Evolutionary conservation across 2,797 vertebrate species (phyloP), one percentile per base, ranked within the genome.

Genomic region (Crossoptilon crossoptilon): DNA sequence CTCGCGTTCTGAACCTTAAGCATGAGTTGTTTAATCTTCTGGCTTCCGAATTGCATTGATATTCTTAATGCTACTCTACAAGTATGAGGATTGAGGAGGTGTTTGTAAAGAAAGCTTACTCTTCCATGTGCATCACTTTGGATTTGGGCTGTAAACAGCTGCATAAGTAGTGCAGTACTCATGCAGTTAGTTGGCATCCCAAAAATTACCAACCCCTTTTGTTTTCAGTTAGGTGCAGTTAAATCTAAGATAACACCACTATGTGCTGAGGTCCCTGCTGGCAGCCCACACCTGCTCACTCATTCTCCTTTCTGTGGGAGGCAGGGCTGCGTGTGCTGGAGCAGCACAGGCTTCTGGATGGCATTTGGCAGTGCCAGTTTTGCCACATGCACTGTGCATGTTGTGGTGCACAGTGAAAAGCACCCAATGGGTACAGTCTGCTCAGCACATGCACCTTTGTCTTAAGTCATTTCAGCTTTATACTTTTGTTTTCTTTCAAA

Each of bases 401-500:
- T 9, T 51, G 15, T 13, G 6, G 21, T 17, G 24, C 10, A 39
- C 53, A 23, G 43, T 18, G 21, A 48, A 48, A 48, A 48, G 46
- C 46, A 48, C 21, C 46, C 46, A 23, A 12, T 48, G 46, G 46
- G 21, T 6, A 48, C 21, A 5, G 11, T 22, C 46, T 48, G 10
- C 39, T 66, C 3, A 0, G 2, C 75, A 10, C 51, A 2, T 67
- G 10, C 23, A 21, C 53, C 44, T 60, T 37, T 74, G 33, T 31
- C 19, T 71, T 62, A 66, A 91, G 51, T 84, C 72, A 69, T 83
- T 87, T n/a, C 49, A 29, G 18, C 3, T 72, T 88, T 82, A 44
- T 60, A 56, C 27, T 73, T 60, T 4, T 60, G 23, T 73, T 91
- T 88, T 84, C 33, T 59, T 90, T 91, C 44, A 92, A 93, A 89